Evolutionary conservation across 1,140 invertebrate species (phyloP).

Genomic region (Cherax destructor): DNA sequence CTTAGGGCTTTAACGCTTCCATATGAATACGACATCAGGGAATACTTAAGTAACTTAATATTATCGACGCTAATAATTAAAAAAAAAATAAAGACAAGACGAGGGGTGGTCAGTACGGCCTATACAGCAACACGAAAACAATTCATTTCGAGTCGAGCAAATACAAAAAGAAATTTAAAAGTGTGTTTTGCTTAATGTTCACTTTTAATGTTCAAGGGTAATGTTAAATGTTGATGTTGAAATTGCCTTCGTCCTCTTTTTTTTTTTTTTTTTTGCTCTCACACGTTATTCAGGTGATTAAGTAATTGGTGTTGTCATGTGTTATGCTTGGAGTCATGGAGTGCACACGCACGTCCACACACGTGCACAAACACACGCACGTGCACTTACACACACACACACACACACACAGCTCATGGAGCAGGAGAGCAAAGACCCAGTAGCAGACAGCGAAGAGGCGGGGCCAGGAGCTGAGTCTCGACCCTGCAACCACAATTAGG

Average conservation of each 20-base stretch:
- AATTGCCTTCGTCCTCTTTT: neutral
- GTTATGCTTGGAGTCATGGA: neutral
- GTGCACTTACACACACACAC: conserved; percentile 3
- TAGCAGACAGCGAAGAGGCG: neutral
- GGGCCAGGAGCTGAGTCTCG: too few relatives aligned
- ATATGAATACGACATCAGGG: too few relatives aligned
- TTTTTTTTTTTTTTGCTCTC: neutral
- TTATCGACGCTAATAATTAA: too few relatives aligned
- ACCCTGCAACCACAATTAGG: too few relatives aligned
- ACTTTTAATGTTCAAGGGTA: conserved; percentile 23
- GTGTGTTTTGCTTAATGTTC: conserved; percentile 34
- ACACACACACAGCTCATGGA: neutral
- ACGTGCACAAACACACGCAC: neutral
- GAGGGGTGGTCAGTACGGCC: too few relatives aligned
- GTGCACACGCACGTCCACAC: neutral
- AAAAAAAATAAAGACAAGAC: too few relatives aligned
- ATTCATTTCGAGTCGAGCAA: conserved; percentile 26
- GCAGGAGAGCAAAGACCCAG: too few relatives aligned
- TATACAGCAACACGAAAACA: neutral
- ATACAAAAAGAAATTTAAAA: conserved; percentile 38
- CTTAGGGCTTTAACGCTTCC: too few relatives aligned
- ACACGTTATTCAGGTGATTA: neutral
- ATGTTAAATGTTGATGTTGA: conserved; percentile 23
- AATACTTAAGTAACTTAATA: too few relatives aligned
- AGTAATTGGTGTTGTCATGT: neutral